These are phyloP conservation scores for Lutjanus argentimaculatus DNA, from an alignment of 2,797 vertebrate species.

Conservation along the genomic window DNA sequence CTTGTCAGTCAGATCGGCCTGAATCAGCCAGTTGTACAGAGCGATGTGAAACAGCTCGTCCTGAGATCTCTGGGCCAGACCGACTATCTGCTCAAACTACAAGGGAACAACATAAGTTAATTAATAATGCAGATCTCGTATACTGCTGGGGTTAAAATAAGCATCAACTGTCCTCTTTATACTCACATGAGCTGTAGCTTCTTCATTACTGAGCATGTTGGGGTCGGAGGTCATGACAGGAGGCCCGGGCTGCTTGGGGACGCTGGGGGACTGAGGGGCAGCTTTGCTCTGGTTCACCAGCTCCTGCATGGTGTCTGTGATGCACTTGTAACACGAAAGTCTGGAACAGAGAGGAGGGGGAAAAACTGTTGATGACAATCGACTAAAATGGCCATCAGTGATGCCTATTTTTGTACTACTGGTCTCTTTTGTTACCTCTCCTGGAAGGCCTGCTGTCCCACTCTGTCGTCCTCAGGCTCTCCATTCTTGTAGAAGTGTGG, in stretches of 20 bases:
- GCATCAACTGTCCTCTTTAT: background rate
- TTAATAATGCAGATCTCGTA: slow-evolving; percentile 32
- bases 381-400: background rate
- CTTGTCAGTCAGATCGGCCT: slow-evolving; percentile 95
- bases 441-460: slow-evolving; percentile 94
- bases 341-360: slow-evolving; percentile 74
- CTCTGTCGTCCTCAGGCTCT: slow-evolving; percentile 94
- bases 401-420: background rate
- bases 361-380: background rate
- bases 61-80: slow-evolving; percentile 93
- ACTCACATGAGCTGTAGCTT: slow-evolving; percentile 96
- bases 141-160: background rate
- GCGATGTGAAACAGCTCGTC: slow-evolving; percentile 98
- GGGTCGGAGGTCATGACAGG: slow-evolving; percentile 96
- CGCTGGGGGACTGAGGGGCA: slow-evolving; percentile 97
- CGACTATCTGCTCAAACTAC: slow-evolving; percentile 97
- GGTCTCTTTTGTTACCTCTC: slow-evolving; percentile 85
- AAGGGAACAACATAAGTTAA: slow-evolving; percentile 2
- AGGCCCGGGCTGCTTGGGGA: slow-evolving; percentile 97
- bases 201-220: slow-evolving; percentile 99
- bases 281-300: slow-evolving; percentile 98
- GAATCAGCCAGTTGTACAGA: slow-evolving; percentile 98
- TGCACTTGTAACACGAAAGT: slow-evolving; percentile 95
- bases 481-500: slow-evolving; percentile 98
- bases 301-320: slow-evolving; percentile 98